Evolutionary conservation across 2,797 vertebrate species (phyloP).

Genomic region (Sebastes minor): DNA sequence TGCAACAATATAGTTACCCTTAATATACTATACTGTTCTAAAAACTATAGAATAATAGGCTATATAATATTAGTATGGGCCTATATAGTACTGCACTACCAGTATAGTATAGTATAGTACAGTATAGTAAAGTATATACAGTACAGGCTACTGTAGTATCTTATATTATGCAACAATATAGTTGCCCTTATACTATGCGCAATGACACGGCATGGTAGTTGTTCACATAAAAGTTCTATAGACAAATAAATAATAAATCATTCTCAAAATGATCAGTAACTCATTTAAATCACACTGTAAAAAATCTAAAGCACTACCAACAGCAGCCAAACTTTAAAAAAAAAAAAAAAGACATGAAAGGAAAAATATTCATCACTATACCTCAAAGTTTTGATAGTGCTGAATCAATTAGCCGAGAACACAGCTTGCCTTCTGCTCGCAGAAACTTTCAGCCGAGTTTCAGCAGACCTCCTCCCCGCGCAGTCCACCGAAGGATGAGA

Average conservation of each 20-base stretch:
- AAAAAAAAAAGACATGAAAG: neutral
- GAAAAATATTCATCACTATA: conserved; percentile 23
- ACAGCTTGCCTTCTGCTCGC: neutral
- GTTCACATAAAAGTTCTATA: neutral
- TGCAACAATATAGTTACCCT: neutral
- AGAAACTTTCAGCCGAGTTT: conserved; percentile 16
- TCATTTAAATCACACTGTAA: neutral
- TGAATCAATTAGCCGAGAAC: neutral
- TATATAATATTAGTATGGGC: neutral
- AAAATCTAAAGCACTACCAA: neutral
- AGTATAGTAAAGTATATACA: neutral
- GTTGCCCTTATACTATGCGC: neutral
- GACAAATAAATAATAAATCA: neutral
- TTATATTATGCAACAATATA: neutral
- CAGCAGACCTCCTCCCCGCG: conserved; percentile 16
- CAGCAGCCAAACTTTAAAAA: neutral
- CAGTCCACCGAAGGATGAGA: neutral
- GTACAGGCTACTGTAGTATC: neutral
- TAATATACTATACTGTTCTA: neutral
- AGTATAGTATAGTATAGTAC: neutral
- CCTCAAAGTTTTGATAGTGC: conserved; percentile 32
- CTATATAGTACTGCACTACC: neutral
- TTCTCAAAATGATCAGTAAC: neutral
- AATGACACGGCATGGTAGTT: neutral
- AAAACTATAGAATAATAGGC: neutral